These are phyloP conservation scores for Peucedramus taeniatus DNA, from an alignment of 2,113 vertebrate species.

Conservation along the genomic window DNA sequence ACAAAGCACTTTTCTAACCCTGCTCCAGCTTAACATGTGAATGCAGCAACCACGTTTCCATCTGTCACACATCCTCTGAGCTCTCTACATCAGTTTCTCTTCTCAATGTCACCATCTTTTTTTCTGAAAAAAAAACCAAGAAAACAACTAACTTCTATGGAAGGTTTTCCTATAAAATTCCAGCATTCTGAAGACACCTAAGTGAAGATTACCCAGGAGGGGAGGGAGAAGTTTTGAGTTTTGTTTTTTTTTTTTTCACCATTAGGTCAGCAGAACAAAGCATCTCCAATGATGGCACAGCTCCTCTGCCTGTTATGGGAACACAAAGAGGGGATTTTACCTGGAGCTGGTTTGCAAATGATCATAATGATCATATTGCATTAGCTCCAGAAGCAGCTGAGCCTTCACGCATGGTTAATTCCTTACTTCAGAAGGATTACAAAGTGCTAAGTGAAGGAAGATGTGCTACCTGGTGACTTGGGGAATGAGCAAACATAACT, in stretches of 20 bases:
- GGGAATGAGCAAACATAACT: neutral
- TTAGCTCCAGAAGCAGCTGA: neutral
- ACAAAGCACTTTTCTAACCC: neutral
- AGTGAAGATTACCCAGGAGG: neutral
- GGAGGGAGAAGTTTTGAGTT: neutral
- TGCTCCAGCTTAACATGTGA: neutral
- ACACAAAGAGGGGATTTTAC: neutral
- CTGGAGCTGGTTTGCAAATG: neutral
- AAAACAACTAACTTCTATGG: neutral
- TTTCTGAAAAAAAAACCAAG: neutral
- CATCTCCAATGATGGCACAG: neutral
- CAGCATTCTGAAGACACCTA: neutral
- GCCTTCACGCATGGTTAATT: neutral
- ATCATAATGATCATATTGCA: neutral
- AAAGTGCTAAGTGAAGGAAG: neutral
- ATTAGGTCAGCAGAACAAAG: neutral
- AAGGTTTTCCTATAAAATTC: neutral
- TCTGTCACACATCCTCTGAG: neutral
- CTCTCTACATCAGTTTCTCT: neutral
- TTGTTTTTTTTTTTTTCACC: neutral
- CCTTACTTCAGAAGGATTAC: neutral
- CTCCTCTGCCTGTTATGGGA: neutral
- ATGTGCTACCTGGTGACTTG: neutral
- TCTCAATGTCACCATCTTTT: neutral
- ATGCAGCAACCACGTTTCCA: fast-evolving